Percentiles rank a stretch among this genome's conserved stretches.
phyloP scores from a whole-genome alignment of 2,888 invertebrate genomes.

The Parnassius apollo region DNA sequence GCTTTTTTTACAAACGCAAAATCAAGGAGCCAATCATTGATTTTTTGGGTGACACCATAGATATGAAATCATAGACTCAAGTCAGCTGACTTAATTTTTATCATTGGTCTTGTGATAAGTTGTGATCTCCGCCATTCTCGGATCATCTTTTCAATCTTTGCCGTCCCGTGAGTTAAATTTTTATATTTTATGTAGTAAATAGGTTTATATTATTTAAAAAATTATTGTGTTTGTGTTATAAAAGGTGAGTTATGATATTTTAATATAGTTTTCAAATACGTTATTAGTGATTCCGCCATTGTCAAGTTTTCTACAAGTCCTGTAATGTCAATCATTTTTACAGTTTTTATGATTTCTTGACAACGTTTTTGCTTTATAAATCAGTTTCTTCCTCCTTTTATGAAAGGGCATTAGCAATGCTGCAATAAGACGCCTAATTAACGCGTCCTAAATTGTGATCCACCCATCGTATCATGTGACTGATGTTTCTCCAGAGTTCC shows the following conservation, averaged over 20 bases:
- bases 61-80: constrained; percentile 63
- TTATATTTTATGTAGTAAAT: constrained; percentile 44
- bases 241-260: constrained; percentile 41
- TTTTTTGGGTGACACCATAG: constrained; percentile 41
- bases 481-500: not conserved
- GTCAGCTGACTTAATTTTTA: constrained; percentile 80
- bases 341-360: constrained; percentile 13
- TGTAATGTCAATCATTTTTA: constrained; percentile 29
- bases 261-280: constrained; percentile 48
- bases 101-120: constrained; percentile 81
- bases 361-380: not conserved
- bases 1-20: too few relatives aligned
- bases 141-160: constrained; percentile 76
- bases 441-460: not conserved
- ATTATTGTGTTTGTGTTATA: constrained; percentile 55
- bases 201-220: constrained; percentile 38
- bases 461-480: constrained; percentile 19
- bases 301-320: constrained; percentile 31
- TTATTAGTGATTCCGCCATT: constrained; percentile 51
- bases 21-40: not conserved
- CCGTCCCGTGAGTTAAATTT: constrained; percentile 74
- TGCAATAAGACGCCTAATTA: not conserved
- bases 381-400: not conserved
- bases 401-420: too few relatives aligned
- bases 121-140: constrained; percentile 79